These are phyloP conservation scores for Aphis gossypii DNA, from an alignment of 1,140 invertebrate species.

Conservation along the genomic window DNA sequence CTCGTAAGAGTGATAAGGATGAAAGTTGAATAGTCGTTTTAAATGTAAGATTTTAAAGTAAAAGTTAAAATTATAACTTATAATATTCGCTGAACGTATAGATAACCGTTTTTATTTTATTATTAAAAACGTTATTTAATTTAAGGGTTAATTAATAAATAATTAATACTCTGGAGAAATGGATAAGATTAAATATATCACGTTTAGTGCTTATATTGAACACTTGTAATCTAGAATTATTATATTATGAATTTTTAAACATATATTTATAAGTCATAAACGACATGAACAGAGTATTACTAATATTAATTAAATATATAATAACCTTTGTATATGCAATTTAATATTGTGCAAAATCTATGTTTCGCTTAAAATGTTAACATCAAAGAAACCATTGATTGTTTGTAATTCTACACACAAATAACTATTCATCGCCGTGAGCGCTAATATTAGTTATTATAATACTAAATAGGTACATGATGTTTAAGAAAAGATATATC, in stretches of 20 bases:
- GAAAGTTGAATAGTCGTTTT: background rate
- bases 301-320: background rate
- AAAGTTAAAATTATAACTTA: background rate
- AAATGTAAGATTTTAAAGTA: background rate
- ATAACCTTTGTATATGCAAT: background rate
- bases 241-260: background rate
- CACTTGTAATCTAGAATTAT: background rate
- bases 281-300: too few relatives aligned
- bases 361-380: background rate
- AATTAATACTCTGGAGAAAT: too few relatives aligned
- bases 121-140: background rate
- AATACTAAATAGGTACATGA: background rate
- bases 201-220: background rate
- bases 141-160: background rate
- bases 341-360: background rate
- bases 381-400: constrained; percentile 4
- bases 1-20: too few relatives aligned
- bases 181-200: background rate
- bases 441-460: constrained; percentile 17
- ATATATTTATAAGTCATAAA: background rate
- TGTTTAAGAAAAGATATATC: background rate
- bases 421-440: background rate
- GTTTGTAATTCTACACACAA: background rate
- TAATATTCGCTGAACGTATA: background rate
- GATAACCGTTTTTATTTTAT: background rate